Percentiles rank a stretch among this genome's conserved stretches.
phyloP scores from a whole-genome alignment of 2,797 vertebrate species.

The Amblyopsis hoosieri region DNA sequence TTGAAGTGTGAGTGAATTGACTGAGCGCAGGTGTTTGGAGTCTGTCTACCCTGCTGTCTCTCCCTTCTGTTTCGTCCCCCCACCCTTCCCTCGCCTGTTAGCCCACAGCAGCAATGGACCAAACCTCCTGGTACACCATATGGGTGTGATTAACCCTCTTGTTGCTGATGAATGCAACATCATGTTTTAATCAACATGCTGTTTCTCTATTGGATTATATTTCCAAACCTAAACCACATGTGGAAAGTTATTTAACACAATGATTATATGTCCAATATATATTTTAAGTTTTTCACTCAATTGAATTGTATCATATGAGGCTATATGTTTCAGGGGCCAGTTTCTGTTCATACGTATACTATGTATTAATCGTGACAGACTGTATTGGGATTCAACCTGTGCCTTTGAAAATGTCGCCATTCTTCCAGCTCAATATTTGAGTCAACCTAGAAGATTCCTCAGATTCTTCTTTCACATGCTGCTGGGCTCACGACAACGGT shows the following conservation, averaged over 20 bases:
- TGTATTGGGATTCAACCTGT: conserved; percentile 35
- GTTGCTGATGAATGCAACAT: conserved; percentile 43
- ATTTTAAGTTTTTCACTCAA: too few species aligned
- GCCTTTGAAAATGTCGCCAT: conserved; percentile 47
- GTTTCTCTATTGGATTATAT: too few species aligned
- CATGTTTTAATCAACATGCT: conserved; percentile 7
- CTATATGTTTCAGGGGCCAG: conserved; percentile 8
- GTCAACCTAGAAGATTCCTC: conserved; percentile 72
- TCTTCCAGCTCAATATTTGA: conserved; percentile 26
- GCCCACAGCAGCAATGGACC: conserved; percentile 73
- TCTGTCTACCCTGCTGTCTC: conserved; percentile 62
- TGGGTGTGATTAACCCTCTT: conserved; percentile 76
- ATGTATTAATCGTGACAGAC: conserved; percentile 43
- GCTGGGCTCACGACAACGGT: conserved; percentile 70
- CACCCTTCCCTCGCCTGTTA: conserved; percentile 63
- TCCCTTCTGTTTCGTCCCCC: conserved; percentile 70
- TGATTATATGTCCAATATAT: too few species aligned
- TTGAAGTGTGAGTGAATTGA: conserved; percentile 47
- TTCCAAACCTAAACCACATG: too few species aligned
- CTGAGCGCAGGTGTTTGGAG: conserved; percentile 76
- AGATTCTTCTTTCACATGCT: conserved; percentile 69
- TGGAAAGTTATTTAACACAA: too few species aligned
- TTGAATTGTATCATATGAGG: too few species aligned
- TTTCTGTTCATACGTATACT: conserved; percentile 38
- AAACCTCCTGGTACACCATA: conserved; percentile 73